Conservation (phyloP, 2,888 invertebrate species). For the Hypolimnas misippus region DNA sequence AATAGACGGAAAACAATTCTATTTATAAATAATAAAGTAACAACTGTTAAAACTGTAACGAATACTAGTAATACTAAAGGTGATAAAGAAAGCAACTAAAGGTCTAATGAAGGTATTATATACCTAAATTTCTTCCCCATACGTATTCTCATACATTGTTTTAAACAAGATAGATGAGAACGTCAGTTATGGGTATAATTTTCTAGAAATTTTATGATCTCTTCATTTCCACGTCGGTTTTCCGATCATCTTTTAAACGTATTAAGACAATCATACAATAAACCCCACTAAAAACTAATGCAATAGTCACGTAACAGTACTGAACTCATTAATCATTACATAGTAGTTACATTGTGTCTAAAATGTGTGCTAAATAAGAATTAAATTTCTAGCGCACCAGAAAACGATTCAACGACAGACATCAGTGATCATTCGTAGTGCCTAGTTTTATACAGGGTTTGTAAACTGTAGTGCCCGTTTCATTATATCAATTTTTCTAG, state of each 20-base stretch:
- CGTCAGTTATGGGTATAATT: slow-evolving; percentile 54
- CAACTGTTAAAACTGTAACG: slow-evolving; percentile 57
- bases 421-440: slow-evolving; percentile 35
- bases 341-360: slow-evolving; percentile 34
- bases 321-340: slow-evolving; percentile 35
- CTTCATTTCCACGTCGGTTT: slow-evolving; percentile 42
- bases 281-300: slow-evolving; percentile 36
- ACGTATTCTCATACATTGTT: slow-evolving; percentile 73
- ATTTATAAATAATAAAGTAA: slow-evolving; percentile 79
- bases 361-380: slow-evolving; percentile 32
- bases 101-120: slow-evolving; percentile 48
- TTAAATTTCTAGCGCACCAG: slow-evolving; percentile 23
- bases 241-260: slow-evolving; percentile 31
- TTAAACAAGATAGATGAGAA: slow-evolving; percentile 76
- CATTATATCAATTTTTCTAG: slow-evolving; percentile 31
- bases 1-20: slow-evolving; percentile 80
- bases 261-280: slow-evolving; percentile 16
- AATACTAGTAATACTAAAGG: slow-evolving; percentile 50
- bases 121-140: slow-evolving; percentile 45
- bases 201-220: slow-evolving; percentile 71
- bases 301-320: slow-evolving; percentile 36
- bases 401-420: slow-evolving; percentile 5
- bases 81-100: slow-evolving; percentile 51
- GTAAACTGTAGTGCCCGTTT: slow-evolving; percentile 37
- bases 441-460: slow-evolving; percentile 45